Percentiles rank a stretch among this genome's conserved stretches.
phyloP scores from a whole-genome alignment of 2,113 vertebrate species.

The Oryzias melastigma region DNA sequence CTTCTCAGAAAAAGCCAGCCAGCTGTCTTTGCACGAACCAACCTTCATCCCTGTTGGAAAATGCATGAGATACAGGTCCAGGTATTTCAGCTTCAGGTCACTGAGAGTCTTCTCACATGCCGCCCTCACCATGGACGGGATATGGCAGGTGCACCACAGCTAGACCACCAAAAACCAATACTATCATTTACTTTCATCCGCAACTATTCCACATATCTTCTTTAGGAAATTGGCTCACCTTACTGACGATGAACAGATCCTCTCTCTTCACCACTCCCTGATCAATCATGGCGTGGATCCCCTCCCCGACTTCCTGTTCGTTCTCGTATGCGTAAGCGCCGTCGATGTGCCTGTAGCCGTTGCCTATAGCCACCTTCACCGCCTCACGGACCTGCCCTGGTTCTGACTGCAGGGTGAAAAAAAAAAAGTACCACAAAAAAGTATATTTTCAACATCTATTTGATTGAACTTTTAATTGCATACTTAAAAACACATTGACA shows the following conservation, averaged over 20 bases:
- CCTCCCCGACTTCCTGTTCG: constrained; percentile 83
- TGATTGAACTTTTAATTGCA: no score
- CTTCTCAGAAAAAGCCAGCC: no score
- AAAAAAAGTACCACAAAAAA: not conserved
- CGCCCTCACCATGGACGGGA: constrained; percentile 80
- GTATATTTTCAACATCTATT: no score
- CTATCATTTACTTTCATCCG: no score
- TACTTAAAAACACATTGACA: no score
- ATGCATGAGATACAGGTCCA: constrained; percentile 92
- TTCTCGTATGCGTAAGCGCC: constrained; percentile 86
- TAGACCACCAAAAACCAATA: constrained; percentile 38
- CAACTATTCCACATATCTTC: no score
- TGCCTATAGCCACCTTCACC: constrained; percentile 78
- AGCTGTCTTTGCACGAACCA: not conserved
- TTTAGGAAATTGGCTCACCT: constrained; percentile 66
- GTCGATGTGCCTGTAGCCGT: constrained; percentile 88
- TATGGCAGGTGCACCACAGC: constrained; percentile 89
- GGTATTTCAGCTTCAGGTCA: constrained; percentile 82
- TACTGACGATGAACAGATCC: constrained; percentile 89
- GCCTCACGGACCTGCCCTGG: constrained; percentile 78
- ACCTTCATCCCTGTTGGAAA: constrained; percentile 86
- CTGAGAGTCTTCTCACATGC: constrained; percentile 84
- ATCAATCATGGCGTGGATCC: constrained; percentile 81
- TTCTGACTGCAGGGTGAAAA: constrained; percentile 67
- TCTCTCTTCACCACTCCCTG: constrained; percentile 81